These are phyloP conservation scores for Calameuta filiformis DNA, from an alignment of 2,888 invertebrate genomes.

Conservation along the genomic window DNA sequence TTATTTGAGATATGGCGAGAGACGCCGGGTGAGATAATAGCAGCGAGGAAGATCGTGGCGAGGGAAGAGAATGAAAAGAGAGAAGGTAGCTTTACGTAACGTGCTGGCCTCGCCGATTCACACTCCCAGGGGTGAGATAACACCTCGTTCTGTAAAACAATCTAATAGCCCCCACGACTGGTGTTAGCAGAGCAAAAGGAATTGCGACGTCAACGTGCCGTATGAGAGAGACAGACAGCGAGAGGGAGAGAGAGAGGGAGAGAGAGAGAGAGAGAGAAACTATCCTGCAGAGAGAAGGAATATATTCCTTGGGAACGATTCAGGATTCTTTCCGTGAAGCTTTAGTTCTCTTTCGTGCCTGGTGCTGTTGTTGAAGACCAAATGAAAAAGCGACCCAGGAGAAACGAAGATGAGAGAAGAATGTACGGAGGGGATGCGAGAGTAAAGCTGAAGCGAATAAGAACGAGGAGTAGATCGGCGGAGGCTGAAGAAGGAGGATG, in stretches of 20 bases:
- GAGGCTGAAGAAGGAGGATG: slow-evolving; percentile 35
- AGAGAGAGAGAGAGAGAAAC: background rate
- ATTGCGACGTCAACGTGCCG: background rate
- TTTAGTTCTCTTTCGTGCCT: background rate
- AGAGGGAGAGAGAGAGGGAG: no score
- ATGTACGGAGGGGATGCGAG: background rate
- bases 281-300: background rate
- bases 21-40: background rate
- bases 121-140: slow-evolving; percentile 30
- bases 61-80: slow-evolving; percentile 22
- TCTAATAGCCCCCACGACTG: slow-evolving; percentile 35
- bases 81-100: slow-evolving; percentile 46
- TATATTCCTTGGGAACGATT: background rate
- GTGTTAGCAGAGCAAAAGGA: slow-evolving; percentile 23
- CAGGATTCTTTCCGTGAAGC: background rate
- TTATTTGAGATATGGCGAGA: background rate
- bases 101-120: slow-evolving; percentile 42
- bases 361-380: background rate
- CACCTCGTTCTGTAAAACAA: slow-evolving; percentile 39
- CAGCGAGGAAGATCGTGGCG: background rate
- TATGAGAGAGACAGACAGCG: background rate
- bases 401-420: background rate
- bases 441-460: background rate
- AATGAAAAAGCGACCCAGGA: background rate
- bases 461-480: background rate